Base-by-base conservation (phyloP, 1,140 invertebrate genomes). In the Drosophila orosa region DNA sequence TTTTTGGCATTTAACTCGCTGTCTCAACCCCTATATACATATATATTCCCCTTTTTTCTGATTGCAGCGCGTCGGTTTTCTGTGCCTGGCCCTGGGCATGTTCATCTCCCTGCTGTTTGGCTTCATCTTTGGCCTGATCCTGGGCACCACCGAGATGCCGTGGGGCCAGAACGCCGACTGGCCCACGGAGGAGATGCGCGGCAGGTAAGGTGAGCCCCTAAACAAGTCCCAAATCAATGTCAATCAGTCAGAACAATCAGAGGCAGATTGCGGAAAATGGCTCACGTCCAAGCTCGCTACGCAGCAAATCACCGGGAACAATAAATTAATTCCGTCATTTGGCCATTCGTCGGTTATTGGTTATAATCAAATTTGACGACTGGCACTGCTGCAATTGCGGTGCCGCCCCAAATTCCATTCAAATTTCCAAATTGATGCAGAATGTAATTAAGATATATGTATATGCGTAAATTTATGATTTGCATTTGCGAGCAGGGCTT, bases 171-270 rank as follows among this genome's bases (percentile, higher is more conserved):
- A 94, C 68, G 94, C 94, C 13, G 94, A 95, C 61, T 97, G 95
- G 95, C 96, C 96, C 1, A 97, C 96, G 0, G 93, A 95, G 61
- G 96, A 97, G 92, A 97, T 97, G 97, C 95, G 95, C 79, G 94
- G 93, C 82, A 94, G 95, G 95, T 95, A 92, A 71, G 65, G 13
- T 10, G 7, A 87, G 72, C 12, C 37, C 10, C 22, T n/a, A 33
- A 37, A 57, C 39, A 55, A 54, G 29, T 29, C 60, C 48, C 69
- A 52, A 61, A 59, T 62, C 61, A 74, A 67, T 29, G 71, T 73
- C 75, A 73, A 79, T 87, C 73, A 82, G 44, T 52, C 27, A 25
- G 25, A 63, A 86, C 73, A 84, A 84, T 80, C 61, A 54, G 73
- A 55, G 15, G 39, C 24, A 66, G 62, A 85, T 80, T 85, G 57